These are phyloP conservation scores for Pygoscelis adeliae DNA, from an alignment of 2,113 vertebrate genomes.

Conservation along the genomic window DNA sequence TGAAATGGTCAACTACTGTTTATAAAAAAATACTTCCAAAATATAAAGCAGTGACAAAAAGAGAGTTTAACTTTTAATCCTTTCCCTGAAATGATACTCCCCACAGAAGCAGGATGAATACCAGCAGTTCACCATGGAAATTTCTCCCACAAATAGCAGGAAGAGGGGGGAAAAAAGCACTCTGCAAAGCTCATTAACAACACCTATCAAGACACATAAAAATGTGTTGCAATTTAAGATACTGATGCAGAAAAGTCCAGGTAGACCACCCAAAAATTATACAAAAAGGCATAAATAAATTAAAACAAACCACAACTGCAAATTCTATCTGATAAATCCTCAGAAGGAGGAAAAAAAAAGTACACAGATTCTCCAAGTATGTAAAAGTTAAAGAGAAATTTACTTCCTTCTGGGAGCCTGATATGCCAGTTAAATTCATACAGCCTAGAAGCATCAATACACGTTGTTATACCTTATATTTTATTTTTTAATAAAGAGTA, in stretches of 20 bases:
- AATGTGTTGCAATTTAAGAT: not conserved
- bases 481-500: not conserved
- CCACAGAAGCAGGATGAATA: not conserved
- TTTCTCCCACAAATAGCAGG: not conserved
- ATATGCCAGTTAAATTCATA: not conserved
- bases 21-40: not conserved
- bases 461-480: not conserved
- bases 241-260: not conserved
- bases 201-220: not conserved
- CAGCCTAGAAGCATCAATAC: not conserved
- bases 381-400: not conserved
- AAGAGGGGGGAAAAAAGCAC: not conserved
- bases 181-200: not conserved
- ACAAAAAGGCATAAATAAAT: not conserved
- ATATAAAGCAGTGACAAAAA: not conserved
- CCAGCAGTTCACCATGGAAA: not conserved
- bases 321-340: not conserved
- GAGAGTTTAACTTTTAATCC: not conserved
- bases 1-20: not conserved
- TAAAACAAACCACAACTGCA: not conserved
- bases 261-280: not conserved
- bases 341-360: not conserved
- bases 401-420: not conserved
- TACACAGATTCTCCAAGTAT: not conserved
- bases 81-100: not conserved